Evolutionary conservation across 2,797 vertebrate genomes (phyloP).

Genomic region (Natrix natrix): DNA sequence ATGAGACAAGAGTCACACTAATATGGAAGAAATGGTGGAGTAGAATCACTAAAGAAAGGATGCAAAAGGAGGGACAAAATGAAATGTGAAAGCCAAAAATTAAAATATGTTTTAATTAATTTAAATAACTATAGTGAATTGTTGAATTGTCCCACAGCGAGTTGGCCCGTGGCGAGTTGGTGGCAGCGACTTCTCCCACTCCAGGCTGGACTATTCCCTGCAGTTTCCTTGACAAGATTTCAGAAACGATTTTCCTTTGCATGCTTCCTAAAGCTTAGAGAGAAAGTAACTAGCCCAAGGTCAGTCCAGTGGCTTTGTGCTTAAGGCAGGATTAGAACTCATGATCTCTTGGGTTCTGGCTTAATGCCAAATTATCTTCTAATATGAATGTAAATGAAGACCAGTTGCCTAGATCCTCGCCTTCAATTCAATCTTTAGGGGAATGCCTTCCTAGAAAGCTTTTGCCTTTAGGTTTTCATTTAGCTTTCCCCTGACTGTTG

Average conservation of each 20-base stretch:
- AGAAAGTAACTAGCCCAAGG: background rate
- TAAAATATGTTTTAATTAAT: background rate
- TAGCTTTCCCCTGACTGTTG: background rate
- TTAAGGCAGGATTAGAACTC: background rate
- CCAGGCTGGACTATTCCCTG: background rate
- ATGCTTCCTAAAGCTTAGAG: background rate
- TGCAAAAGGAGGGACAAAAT: background rate
- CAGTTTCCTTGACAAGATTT: background rate
- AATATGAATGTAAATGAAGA: background rate
- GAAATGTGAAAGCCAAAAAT: background rate
- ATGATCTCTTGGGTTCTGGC: background rate
- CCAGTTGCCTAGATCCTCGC: background rate
- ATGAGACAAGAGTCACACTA: background rate
- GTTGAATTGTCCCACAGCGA: no score
- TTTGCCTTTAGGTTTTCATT: background rate
- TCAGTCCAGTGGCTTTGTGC: background rate
- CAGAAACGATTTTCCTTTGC: background rate
- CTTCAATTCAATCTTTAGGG: background rate
- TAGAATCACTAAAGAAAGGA: background rate
- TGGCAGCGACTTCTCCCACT: no score
- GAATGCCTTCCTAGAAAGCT: background rate
- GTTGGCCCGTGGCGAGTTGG: no score
- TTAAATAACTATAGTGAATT: no score
- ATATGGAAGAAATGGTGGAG: background rate
- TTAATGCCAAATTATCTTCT: background rate